Conservation (phyloP, 2,888 invertebrate species). For the Luffia ferchaultella region DNA sequence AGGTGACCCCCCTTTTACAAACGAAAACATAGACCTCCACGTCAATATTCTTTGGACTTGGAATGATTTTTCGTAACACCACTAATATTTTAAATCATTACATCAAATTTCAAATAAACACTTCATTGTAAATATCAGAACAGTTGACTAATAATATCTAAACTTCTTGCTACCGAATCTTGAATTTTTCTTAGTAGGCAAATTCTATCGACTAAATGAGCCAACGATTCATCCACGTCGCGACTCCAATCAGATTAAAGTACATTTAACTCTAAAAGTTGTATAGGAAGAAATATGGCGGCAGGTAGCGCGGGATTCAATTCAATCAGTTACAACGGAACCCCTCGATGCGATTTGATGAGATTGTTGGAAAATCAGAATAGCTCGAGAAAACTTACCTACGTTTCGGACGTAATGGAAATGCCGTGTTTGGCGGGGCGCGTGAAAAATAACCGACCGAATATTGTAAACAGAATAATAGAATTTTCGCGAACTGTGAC, state of each 20-base stretch:
- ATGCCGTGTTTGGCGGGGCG: constrained; percentile 27
- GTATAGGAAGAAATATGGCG: constrained; percentile 57
- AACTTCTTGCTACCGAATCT: background rate
- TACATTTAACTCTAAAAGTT: constrained; percentile 60
- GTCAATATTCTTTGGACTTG: too few species aligned
- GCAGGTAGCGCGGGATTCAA: constrained; percentile 49
- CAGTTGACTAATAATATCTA: too few species aligned
- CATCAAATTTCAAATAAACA: too few species aligned
- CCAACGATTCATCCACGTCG: constrained; percentile 48
- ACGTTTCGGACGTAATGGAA: constrained; percentile 35
- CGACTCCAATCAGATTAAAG: constrained; percentile 61
- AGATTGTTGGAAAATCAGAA: constrained; percentile 60
- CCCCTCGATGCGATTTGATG: constrained; percentile 45
- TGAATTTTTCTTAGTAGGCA: background rate
- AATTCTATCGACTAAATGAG: constrained; percentile 12
- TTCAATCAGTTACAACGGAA: constrained; percentile 49
- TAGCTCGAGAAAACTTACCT: constrained; percentile 33
- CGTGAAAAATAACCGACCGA: constrained; percentile 4
- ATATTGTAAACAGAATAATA: constrained; percentile 4
- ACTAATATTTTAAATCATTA: too few species aligned
- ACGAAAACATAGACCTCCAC: too few species aligned
- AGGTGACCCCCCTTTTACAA: too few species aligned
- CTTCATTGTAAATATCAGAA: too few species aligned
- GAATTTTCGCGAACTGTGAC: too few species aligned
- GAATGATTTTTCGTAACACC: too few species aligned